A percentile compares a stretch with the other conserved stretches of the same genome.
These are phyloP conservation scores for Spongilla lacustris DNA, from an alignment of 37 sponge, comb jelly and placozoan genomes.

Conservation along the genomic window DNA sequence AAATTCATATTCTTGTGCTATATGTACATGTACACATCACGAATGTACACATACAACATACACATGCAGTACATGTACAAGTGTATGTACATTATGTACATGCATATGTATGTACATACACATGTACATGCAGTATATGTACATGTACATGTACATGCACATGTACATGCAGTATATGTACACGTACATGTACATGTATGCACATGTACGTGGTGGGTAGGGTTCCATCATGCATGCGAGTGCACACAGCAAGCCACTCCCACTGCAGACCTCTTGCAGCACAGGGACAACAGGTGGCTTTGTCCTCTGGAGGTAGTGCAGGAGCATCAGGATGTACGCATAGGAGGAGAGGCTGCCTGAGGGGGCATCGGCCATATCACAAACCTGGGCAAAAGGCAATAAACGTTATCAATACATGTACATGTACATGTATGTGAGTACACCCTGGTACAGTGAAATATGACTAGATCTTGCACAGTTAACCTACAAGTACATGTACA, in stretches of 20 bases:
- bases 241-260: too few species aligned
- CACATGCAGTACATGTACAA: too few species aligned
- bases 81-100: too few species aligned
- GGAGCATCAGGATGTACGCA: constrained; percentile 91
- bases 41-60: too few species aligned
- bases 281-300: constrained; percentile 80
- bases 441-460: too few species aligned
- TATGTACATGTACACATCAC: too few species aligned
- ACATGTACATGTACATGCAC: not conserved
- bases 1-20: too few species aligned
- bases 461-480: too few species aligned
- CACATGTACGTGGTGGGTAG: too few species aligned
- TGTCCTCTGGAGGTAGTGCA: constrained; percentile 89
- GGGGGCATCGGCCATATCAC: constrained; percentile 88
- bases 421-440: not conserved
- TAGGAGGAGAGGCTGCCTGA: constrained; percentile 91
- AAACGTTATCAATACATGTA: not conserved
- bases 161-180: not conserved
- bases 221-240: too few species aligned
- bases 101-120: too few species aligned
- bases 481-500: too few species aligned
- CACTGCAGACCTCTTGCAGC: constrained; percentile 69
- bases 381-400: constrained; percentile 38
- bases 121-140: not conserved
- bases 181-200: not conserved